Conservation (phyloP, 2,888 invertebrate species). For the Rhopalosiphum nymphaeae region DNA sequence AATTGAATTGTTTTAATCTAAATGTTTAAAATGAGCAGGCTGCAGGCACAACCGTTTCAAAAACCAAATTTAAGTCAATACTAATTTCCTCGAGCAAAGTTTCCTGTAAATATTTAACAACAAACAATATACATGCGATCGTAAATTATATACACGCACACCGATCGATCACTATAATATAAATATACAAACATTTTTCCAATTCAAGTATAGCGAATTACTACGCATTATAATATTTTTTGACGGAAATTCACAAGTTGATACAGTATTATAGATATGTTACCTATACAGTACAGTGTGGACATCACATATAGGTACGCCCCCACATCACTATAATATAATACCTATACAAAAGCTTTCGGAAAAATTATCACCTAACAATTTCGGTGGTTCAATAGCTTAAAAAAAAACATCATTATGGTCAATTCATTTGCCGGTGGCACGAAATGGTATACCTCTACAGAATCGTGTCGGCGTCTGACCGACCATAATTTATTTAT, state of each 20-base stretch:
- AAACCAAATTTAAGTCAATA: not conserved
- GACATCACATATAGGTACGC: not conserved
- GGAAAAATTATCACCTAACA: not conserved
- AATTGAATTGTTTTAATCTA: not conserved
- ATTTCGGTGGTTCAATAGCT: not conserved
- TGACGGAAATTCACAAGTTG: not conserved
- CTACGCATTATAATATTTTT: not conserved
- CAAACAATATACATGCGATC: not conserved
- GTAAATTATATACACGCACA: conserved; percentile 3
- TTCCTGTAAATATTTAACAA: not conserved
- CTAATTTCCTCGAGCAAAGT: not conserved
- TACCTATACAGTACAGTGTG: not conserved
- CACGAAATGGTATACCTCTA: not conserved
- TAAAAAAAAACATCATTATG: not conserved
- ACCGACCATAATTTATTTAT: not conserved
- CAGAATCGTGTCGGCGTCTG: not conserved
- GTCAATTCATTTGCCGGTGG: not conserved
- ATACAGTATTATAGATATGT: not conserved
- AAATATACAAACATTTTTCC: not conserved
- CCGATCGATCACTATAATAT: not conserved
- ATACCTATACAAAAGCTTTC: not conserved
- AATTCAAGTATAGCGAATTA: not conserved
- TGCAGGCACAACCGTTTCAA: not conserved
- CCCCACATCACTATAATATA: not conserved
- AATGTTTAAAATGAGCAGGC: not conserved